Conservation (phyloP, 2,888 invertebrate species). For the Cacoxenus indagator region DNA sequence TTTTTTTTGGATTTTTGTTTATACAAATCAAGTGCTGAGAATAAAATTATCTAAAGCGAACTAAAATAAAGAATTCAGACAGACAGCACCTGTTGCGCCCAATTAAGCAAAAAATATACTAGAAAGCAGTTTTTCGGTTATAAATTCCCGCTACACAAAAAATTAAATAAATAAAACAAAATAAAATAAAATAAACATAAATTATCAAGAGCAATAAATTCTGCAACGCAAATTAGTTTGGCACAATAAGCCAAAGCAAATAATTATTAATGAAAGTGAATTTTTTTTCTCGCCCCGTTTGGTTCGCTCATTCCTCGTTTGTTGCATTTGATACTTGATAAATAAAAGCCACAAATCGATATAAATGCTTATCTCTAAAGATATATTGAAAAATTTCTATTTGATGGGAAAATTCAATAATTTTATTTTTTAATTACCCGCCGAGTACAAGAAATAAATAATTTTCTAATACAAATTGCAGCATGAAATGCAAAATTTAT, state of each 20-base stretch:
- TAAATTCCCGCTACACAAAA: not conserved
- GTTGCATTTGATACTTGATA: not conserved
- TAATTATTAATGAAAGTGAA: constrained; percentile 10
- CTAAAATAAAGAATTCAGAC: not conserved
- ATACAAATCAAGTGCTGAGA: no score
- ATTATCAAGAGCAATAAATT: not conserved
- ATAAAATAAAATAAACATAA: not conserved
- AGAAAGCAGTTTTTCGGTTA: not conserved
- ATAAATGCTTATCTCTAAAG: not conserved
- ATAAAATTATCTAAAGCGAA: not conserved
- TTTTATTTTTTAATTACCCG: not conserved
- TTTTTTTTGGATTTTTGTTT: no score
- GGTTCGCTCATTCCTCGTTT: not conserved
- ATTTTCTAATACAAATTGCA: not conserved
- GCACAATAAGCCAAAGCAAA: constrained; percentile 4
- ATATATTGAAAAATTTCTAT: not conserved
- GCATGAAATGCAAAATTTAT: not conserved
- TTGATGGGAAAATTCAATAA: not conserved
- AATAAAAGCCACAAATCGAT: not conserved
- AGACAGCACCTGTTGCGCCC: constrained; percentile 24
- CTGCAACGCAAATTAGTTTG: constrained; percentile 4
- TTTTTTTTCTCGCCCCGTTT: not conserved
- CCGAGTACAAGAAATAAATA: not conserved
- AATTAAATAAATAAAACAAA: not conserved
- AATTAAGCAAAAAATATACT: constrained; percentile 16